Evolutionary conservation across 2,113 vertebrate species (phyloP).

Genomic region (Pelmatolapia mariae): DNA sequence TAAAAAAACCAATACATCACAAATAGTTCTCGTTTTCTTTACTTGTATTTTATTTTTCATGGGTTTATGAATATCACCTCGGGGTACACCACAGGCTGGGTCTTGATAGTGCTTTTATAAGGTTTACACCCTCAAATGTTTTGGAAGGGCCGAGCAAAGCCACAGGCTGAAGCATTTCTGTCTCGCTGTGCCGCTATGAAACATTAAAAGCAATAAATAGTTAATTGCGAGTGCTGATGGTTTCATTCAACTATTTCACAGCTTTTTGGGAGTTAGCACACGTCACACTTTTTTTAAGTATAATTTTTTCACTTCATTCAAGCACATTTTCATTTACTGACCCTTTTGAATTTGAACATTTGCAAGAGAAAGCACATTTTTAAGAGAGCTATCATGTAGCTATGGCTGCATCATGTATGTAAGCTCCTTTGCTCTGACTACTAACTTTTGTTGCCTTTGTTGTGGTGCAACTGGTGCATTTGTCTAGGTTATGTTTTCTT

Average conservation of each 20-base stretch:
- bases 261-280: background rate
- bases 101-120: background rate
- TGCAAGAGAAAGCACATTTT: background rate
- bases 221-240: background rate
- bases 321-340: background rate
- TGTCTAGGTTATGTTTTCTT: background rate
- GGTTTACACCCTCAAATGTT: background rate
- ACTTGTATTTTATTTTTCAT: background rate
- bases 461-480: background rate
- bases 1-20: accelerated
- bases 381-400: background rate
- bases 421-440: background rate
- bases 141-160: background rate
- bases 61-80: background rate
- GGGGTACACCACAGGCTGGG: background rate
- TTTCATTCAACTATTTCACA: background rate
- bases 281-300: background rate
- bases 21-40: background rate
- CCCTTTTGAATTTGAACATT: background rate
- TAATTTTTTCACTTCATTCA: background rate
- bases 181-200: background rate
- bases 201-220: background rate
- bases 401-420: background rate
- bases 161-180: background rate
- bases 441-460: background rate